Conservation (phyloP, 1,140 invertebrate genomes). For the Pseudomyrmex flavicornis region DNA sequence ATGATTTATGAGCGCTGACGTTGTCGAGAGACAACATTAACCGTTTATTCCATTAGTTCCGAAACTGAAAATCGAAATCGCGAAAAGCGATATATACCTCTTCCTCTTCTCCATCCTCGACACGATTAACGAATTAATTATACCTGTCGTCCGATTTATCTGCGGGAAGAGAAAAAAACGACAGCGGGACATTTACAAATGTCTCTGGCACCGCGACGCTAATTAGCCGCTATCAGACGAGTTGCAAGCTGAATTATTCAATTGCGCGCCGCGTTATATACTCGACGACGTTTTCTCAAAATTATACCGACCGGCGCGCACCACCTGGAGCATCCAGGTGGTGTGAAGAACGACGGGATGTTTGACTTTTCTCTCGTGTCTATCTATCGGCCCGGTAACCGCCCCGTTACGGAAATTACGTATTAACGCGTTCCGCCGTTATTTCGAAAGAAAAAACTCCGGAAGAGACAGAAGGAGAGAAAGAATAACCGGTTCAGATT, state of each 20-base stretch:
- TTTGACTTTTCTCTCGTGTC: constrained; percentile 14
- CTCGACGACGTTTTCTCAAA: constrained; percentile 38
- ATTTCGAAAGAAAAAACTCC: not conserved
- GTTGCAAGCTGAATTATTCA: constrained; percentile 41
- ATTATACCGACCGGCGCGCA: constrained; percentile 38
- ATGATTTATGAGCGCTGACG: constrained; percentile 21
- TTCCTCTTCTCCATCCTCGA: not conserved
- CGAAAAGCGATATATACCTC: constrained; percentile 34
- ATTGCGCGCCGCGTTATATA: constrained; percentile 16
- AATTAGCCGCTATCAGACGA: constrained; percentile 56
- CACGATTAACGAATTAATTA: constrained; percentile 52
- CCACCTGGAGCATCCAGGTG: not conserved
- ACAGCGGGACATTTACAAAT: constrained; percentile 52
- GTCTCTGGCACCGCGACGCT: constrained; percentile 25
- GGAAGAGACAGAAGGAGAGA: not conserved
- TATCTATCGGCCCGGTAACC: constrained; percentile 35
- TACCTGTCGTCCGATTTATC: constrained; percentile 55
- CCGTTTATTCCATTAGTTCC: constrained; percentile 41
- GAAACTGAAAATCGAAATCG: constrained; percentile 47
- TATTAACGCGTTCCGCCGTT: constrained; percentile 61
- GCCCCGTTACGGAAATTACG: constrained; percentile 49
- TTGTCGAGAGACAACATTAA: constrained; percentile 16
- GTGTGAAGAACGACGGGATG: not conserved
- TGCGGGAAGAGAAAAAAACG: not conserved
- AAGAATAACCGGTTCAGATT: not conserved